These are phyloP conservation scores for Bicyclus anynana DNA, from an alignment of 1,140 invertebrate species.

Conservation along the genomic window DNA sequence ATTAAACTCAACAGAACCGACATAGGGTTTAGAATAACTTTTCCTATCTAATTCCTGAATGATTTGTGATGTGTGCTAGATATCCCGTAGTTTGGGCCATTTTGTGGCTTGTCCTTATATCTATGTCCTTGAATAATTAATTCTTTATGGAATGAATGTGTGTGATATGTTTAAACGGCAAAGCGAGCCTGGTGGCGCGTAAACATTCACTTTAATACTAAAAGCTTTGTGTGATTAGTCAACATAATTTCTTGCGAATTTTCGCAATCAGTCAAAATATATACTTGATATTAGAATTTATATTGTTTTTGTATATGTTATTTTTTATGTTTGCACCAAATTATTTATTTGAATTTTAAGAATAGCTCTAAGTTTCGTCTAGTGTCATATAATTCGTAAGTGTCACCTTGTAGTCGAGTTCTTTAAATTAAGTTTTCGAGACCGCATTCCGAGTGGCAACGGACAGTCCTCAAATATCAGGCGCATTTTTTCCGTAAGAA, in stretches of 20 bases:
- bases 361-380: conserved; percentile 71
- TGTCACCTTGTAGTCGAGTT: conserved; percentile 69
- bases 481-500: conserved; percentile 9
- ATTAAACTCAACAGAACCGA: conserved; percentile 11
- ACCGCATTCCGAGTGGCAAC: conserved; percentile 49
- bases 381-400: conserved; percentile 69
- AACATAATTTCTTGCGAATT: conserved; percentile 49
- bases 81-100: conserved; percentile 39
- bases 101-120: conserved; percentile 46
- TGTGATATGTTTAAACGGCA: conserved; percentile 33
- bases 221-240: conserved; percentile 72
- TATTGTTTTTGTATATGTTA: conserved; percentile 52
- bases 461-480: conserved; percentile 28
- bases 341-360: conserved; percentile 69
- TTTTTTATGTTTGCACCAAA: conserved; percentile 69
- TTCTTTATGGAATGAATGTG: conserved; percentile 72
- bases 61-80: conserved; percentile 62
- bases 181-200: conserved; percentile 39
- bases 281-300: conserved; percentile 49
- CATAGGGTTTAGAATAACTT: conserved; percentile 6
- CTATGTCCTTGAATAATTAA: conserved; percentile 54
- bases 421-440: conserved; percentile 69
- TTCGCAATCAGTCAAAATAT: conserved; percentile 59
- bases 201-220: conserved; percentile 45
- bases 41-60: conserved; percentile 20